Evolutionary conservation across 2,888 invertebrate species (phyloP), one percentile per base, ranked within the genome.

Genomic region (Nyleta sp.): DNA sequence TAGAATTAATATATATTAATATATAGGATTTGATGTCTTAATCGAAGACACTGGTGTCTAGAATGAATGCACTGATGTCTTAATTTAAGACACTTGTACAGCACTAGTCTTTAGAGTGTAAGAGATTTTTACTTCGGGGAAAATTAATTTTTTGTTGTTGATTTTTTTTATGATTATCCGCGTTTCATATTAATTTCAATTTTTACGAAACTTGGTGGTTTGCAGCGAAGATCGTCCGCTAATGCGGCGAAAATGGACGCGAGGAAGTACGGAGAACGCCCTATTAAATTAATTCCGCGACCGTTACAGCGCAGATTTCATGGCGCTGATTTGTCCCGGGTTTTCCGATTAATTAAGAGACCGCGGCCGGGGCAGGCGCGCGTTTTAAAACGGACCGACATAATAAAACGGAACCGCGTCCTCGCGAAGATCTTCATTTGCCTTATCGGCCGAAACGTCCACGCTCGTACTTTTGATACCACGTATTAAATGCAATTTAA

Each of bases 301-400:
- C 55, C 62, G 72, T 42, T 78, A 55, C 55, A n/a, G 50, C 50
- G 13, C 31, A 60, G 24, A 68, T 72, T 78, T 73, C 62, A 52
- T 52, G 6, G 67, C 50, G 33, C 68, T 50, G 72, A 78, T 78
- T 68, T 68, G 62, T 67, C 72, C 53, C 10, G 33, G 10, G 48
- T 72, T 73, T 72, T 73, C 50, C 72, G 62, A 78, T 78, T 78
- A 71, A 78, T 78, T 72, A 55, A 62, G 35, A 15, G 52, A 28
- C 42, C 35, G 15, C 13, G 48, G 17, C 7, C 13, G 35, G 18
- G 35, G n/a, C 28, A 35, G 18, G 52, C 40, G 55, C 17, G 17
- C 64, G 8, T 17, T 44, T 44, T 55, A 62, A 53, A n/a, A n/a
- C n/a, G 18, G 38, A 31, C 17, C 46, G 13, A 24, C 53, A 42